Base-by-base conservation (phyloP, 1,140 invertebrate species). In the Drosophila cardini region DNA sequence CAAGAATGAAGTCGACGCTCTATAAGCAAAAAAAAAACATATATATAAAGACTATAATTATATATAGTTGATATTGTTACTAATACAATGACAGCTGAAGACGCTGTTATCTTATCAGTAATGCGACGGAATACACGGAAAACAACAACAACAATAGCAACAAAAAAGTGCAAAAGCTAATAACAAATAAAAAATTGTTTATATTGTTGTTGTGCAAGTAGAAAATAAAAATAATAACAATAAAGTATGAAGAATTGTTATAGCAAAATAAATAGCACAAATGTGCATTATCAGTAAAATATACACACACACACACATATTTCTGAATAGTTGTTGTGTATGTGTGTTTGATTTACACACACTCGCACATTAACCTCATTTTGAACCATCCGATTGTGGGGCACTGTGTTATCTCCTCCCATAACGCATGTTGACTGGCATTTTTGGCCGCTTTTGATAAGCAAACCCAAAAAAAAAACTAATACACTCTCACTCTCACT, bases 261-360 rank as follows among this genome's bases (percentile, higher is more conserved):
- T 77, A 68, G 80, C 76, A 87, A 84, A 87, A 87, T 80, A 89
- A 87, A 89, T 89, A 78, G 84, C 80, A 84, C 84, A 87, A 87
- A 87, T 87, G 84, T 87, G 84, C 84, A 87, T 87, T 87, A 87
- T 87, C 84, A 87, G 84, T 61, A 26, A 26, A 26, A 26, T 4
- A 26, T 5, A 26, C 21, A 26, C 21, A 3, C 21, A 26, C 21
- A 26, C 21, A 26, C 1, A 3, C 21, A 26, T 61, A 67, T 73
- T 26, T n/a, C n/a, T n/a, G n/a, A 26, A 26, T 43, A 60, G 9
- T 52, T 62, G 36, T 11, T 11, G 32, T 46, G 55, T 36, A 9
- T 70, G 55, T 69, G 53, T 72, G 32, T 60, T 43, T 68, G n/a
- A 53, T 52, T 65, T 55, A 72, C 63, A 46, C 43, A 62, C 36